Percentiles rank a stretch among this genome's conserved stretches.
These are phyloP conservation scores for Poecilia gillii DNA, from an alignment of 2,797 vertebrate species.

Conservation along the genomic window DNA sequence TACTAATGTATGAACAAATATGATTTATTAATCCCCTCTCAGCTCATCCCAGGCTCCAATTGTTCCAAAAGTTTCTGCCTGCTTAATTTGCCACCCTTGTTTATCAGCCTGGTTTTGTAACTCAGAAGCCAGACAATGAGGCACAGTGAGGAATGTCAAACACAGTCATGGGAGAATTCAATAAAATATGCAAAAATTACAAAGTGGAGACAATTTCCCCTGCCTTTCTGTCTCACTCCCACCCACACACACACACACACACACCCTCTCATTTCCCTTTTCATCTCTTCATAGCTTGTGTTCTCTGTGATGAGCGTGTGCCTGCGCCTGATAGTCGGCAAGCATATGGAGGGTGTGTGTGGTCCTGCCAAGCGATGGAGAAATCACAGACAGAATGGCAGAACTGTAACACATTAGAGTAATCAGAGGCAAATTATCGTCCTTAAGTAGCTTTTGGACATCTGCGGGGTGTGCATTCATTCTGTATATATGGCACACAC, in stretches of 20 bases:
- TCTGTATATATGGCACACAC: slow-evolving; percentile 31
- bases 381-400: slow-evolving; percentile 64
- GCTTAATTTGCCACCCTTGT: slow-evolving; percentile 67
- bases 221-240: slow-evolving; percentile 3
- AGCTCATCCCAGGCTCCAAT: slow-evolving; percentile 57
- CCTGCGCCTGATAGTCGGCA: slow-evolving; percentile 55
- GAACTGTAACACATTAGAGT: slow-evolving; percentile 67
- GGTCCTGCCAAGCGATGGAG: slow-evolving; percentile 68
- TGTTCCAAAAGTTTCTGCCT: slow-evolving; percentile 72
- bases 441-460: slow-evolving; percentile 75
- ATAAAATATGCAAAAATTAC: slow-evolving; percentile 73
- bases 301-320: slow-evolving; percentile 51
- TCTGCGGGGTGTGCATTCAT: slow-evolving; percentile 52
- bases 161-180: slow-evolving; percentile 61
- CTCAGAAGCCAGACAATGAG: slow-evolving; percentile 61
- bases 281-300: slow-evolving; percentile 52
- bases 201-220: slow-evolving; percentile 63
- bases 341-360: slow-evolving; percentile 73
- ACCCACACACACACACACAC: neutral
- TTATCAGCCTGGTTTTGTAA: slow-evolving; percentile 63
- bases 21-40: slow-evolving; percentile 77
- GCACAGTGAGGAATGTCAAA: slow-evolving; percentile 61
- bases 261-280: slow-evolving; percentile 53
- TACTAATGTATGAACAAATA: slow-evolving; percentile 80
- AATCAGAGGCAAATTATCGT: slow-evolving; percentile 74